Percentiles rank a stretch among this genome's conserved stretches.
Conservation (phyloP, 2,797 vertebrate genomes). For the Cephalopachus bancanus region DNA sequence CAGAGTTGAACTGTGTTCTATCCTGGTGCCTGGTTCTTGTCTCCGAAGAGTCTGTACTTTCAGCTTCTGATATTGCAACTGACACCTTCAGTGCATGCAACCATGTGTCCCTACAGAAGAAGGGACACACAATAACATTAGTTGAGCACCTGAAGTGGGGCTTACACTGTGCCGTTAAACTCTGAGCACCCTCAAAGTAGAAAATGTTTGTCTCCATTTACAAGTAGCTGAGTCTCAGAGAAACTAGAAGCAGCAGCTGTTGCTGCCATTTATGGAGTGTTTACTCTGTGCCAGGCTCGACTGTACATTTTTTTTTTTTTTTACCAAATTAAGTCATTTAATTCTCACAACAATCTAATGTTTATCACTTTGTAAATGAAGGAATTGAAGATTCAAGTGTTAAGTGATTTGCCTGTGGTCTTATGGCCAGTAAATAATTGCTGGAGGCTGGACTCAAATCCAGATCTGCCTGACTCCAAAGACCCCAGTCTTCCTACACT, state of each 20-base stretch:
- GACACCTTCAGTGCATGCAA: neutral
- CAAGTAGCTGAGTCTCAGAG: neutral
- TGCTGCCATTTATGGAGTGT: neutral
- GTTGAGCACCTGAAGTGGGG: neutral
- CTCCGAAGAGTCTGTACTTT: neutral
- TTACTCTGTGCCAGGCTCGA: neutral
- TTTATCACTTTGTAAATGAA: constrained; percentile 14
- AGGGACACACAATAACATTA: neutral
- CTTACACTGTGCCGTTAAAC: neutral
- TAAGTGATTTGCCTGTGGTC: neutral
- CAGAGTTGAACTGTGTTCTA: neutral
- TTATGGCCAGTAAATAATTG: neutral
- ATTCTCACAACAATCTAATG: neutral
- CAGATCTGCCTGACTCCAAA: neutral
- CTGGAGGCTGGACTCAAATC: neutral
- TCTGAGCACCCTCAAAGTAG: neutral
- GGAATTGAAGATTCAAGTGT: neutral
- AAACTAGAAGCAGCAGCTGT: neutral
- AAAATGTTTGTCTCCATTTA: neutral
- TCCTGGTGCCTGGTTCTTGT: neutral
- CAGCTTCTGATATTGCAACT: neutral
- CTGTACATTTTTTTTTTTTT: neutral
- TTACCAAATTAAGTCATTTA: neutral
- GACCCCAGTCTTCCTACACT: neutral
- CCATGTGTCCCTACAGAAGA: too few species aligned